Base-by-base conservation (phyloP, 2,113 vertebrate genomes). In the Aramus guarauna region DNA sequence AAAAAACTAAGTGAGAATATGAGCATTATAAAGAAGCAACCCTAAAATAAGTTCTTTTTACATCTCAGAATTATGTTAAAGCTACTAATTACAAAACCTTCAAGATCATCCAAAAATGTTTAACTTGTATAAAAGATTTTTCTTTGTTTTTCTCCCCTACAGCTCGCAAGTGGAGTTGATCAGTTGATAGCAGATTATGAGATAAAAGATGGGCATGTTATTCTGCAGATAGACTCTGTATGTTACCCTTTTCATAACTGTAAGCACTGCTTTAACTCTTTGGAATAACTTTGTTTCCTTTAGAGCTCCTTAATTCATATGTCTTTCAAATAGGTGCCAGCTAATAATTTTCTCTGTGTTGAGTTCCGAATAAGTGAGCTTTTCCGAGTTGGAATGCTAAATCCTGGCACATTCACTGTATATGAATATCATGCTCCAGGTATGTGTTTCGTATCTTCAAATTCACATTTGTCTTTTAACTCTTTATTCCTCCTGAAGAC, bases 221-320 rank as follows among this genome's bases (percentile, higher is more conserved):
- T 99, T 90, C 93, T 99, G 69, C 98, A 99, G 84, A 84, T 99
- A 80, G 97, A 99, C 60, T 97, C 98, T 6, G 99, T 99, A 98
- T 96, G 98, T 97, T 58, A 18, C 26, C 32, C 41, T 68, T 72
- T 37, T 13, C 52, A n/a, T 53, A 68, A 32, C 85, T 64, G 18
- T 43, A 60, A 87, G 62, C 80, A 20, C 36, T 63, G 45, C 47
- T 71, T 27, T 17, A 20, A 58, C 60, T 86, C 53, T 66, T 58
- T 26, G 30, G 34, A 56, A 41, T 34, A 12, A 32, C 37, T 73
- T 18, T 45, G 41, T 55, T 90, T 88, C 63, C 15, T 53, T 27
- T 45, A 41, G 66, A 60, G 74, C 79, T 50, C 37, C 85, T 80
- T 55, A 67, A 92, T 55, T 47, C 50, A 6, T n/a, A 26, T 86